Evolutionary conservation across 2,888 invertebrate genomes (phyloP), one percentile per base, ranked within the genome.

Genomic region (Sussaba pulchella): DNA sequence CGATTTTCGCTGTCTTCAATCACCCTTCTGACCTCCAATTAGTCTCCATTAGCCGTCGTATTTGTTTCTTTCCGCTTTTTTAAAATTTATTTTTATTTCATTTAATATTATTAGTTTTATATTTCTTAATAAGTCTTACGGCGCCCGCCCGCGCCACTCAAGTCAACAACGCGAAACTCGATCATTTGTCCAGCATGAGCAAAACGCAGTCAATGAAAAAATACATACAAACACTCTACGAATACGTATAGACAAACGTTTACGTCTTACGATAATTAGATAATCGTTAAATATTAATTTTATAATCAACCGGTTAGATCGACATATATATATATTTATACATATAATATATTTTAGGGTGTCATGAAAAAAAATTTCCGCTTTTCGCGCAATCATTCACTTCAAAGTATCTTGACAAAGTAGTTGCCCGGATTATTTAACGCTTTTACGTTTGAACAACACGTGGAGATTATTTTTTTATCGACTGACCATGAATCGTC

Each of bases 181-280:
- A 82, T 84, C 75, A 84, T 82, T 82, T 85, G 61, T 82, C 70
- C 84, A 88, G 88, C 86, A 86, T 88, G 88, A 88, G 88, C 88
- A 88, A 88, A 88, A 88, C 84, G 85, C 87, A 87, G 87, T 88
- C 82, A 85, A 88, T 89, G 85, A 87, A 88, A 89, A 87, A 88
- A 88, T 89, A 88, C 85, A 80, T 84, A 84, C 86, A 87, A 88
- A 88, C 85, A 86, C 83, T 86, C 86, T 86, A 88, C 83, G 77
- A 85, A 85, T 87, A 84, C 83, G 83, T 64, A 80, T 76, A 77
- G 80, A 77, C 63, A 81, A 81, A 72, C 72, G 80, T 81, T 80
- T 76, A 80, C 66, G 70, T 52, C 64, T 75, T 74, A 78, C 26
- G 43, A 61, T 78, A 78, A 67, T 78, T 2, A 63, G 66, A 67